Percentiles rank a stretch among this genome's conserved stretches.
phyloP scores from a whole-genome alignment of 2,113 vertebrate species.

The Tyto alba region DNA sequence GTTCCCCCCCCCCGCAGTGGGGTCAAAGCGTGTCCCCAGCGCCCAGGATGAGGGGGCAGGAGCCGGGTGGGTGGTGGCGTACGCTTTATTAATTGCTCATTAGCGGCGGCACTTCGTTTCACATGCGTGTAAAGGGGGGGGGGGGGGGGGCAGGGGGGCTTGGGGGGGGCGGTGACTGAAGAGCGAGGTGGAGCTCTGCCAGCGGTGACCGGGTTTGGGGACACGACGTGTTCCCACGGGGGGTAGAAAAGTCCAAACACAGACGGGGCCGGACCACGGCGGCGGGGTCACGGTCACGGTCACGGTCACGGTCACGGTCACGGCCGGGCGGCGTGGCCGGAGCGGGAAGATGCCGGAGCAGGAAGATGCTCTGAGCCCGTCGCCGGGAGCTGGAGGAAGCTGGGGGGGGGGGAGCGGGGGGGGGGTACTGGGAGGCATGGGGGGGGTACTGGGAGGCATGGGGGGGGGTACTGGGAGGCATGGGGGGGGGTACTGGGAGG shows the following conservation, averaged over 20 bases:
- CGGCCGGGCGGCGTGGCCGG: too few relatives aligned
- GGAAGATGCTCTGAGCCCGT: not conserved
- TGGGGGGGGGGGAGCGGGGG: too few relatives aligned
- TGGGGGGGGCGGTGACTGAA: not conserved
- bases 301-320: too few relatives aligned
- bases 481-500: too few relatives aligned
- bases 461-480: too few relatives aligned
- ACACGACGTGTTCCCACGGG: not conserved
- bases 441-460: too few relatives aligned
- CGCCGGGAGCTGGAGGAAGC: not conserved
- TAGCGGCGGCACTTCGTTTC: not conserved
- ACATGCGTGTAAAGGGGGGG: constrained; percentile 41
- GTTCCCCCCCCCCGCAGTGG: not conserved
- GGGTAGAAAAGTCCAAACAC: constrained; percentile 29
- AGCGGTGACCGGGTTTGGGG: not conserved
- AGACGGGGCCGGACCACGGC: not conserved
- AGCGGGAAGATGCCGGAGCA: not conserved
- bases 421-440: too few relatives aligned
- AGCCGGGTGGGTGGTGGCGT: not conserved
- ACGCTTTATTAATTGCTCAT: not conserved
- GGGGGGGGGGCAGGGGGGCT: not conserved
- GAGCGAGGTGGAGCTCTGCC: not conserved
- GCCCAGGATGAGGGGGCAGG: too few relatives aligned
- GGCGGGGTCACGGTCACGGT: not conserved
- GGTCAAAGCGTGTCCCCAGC: too few relatives aligned